Evolutionary conservation across 2,888 invertebrate species (phyloP), one percentile per base, ranked within the genome.

Genomic region (Ichneumoninae sp.): DNA sequence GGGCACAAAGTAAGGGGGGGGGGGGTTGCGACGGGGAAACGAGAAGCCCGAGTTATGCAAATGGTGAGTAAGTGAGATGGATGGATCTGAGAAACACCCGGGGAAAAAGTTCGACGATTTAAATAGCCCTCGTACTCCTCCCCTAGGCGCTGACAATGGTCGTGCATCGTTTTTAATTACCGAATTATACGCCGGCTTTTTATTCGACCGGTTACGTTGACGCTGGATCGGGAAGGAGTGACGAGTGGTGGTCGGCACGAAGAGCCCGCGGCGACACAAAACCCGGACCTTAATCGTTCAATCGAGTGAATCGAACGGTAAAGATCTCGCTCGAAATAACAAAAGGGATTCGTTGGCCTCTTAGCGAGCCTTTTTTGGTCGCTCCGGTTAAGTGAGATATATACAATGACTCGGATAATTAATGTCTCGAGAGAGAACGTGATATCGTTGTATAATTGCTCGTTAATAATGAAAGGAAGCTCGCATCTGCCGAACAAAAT

Each of bases 261-360:
- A 76, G 66, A 68, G 83, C 66, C 66, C 76, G 65, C 13, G 40
- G 70, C 70, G 50, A 73, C 79, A 69, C 36, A 76, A 63, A 57
- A 66, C 52, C 81, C 83, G 79, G 83, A 66, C 77, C 79, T 87
- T 86, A 89, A 90, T 89, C 83, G 89, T 85, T 89, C 86, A 90
- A 90, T 90, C 88, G 89, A 88, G 89, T 88, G 88, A 86, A 89
- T 86, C 86, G 85, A 74, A 84, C 80, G 85, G 87, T 47, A 87
- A 88, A 82, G 73, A 89, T 89, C 81, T 81, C 85, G 73, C 81
- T 74, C 63, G 68, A 76, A 83, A 83, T 69, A 81, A 86, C 79
- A 88, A 88, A 88, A 86, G 80, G 65, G 22, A 19, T 19, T n/a
- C 19, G 33, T 13, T n/a, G 47, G 63, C 19, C 33, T 63, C 63